Evolutionary conservation across 2,113 vertebrate species (phyloP).

Genomic region (Pterocles gutturalis): DNA sequence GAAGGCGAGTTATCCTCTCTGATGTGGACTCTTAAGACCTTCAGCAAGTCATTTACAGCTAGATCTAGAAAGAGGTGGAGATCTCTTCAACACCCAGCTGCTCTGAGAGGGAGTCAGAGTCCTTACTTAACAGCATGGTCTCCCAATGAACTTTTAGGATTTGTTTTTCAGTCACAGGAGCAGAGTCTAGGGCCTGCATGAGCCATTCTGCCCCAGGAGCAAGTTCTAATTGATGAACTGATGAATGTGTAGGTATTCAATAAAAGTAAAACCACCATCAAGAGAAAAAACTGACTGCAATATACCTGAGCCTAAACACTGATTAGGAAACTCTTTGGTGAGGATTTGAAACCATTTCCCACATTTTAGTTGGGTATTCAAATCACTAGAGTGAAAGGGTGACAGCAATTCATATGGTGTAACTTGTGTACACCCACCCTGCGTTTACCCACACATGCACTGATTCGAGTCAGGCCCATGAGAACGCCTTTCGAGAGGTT

Average conservation of each 20-base stretch:
- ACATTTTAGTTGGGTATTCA: background rate
- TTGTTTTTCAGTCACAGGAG: background rate
- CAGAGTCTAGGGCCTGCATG: background rate
- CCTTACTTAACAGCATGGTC: background rate
- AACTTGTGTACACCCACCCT: background rate
- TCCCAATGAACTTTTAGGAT: background rate
- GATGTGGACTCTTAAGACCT: background rate
- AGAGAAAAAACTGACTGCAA: background rate
- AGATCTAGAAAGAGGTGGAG: background rate
- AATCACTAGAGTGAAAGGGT: background rate
- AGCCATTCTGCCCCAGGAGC: background rate
- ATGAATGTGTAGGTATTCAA: background rate
- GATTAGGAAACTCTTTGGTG: background rate
- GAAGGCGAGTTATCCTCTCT: background rate
- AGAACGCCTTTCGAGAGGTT: background rate
- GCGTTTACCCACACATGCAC: fast-evolving
- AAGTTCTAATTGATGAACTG: background rate
- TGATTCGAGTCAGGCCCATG: background rate
- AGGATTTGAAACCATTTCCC: background rate
- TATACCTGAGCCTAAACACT: background rate
- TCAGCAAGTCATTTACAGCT: background rate
- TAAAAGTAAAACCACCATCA: background rate
- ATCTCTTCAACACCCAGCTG: background rate
- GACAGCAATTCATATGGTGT: background rate
- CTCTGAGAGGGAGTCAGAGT: background rate